phyloP scores from a whole-genome alignment of 1,140 invertebrate genomes.

The Sarcophaga peregrina region DNA sequence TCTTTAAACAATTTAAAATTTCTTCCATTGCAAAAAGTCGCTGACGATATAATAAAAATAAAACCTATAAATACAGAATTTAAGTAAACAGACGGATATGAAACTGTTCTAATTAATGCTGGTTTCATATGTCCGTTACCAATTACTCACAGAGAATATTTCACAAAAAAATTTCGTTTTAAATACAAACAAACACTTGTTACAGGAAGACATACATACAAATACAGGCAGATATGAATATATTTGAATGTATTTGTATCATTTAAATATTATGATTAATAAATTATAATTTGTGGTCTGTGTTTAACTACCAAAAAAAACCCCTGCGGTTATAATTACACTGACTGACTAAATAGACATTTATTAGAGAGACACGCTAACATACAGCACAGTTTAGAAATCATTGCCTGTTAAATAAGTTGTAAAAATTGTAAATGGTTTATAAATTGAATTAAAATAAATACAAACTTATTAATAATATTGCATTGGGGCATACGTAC shows the following conservation, averaged over 20 bases:
- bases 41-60: too few relatives aligned
- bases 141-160: too few relatives aligned
- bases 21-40: too few relatives aligned
- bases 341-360: background rate
- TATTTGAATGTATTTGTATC: background rate
- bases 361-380: background rate
- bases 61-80: too few relatives aligned
- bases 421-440: background rate
- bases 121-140: too few relatives aligned
- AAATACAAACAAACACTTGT: too few relatives aligned
- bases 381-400: background rate
- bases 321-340: background rate
- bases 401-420: background rate
- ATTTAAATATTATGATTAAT: background rate
- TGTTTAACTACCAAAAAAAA: background rate
- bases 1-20: too few relatives aligned
- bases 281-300: background rate
- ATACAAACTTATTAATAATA: background rate
- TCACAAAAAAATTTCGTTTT: too few relatives aligned
- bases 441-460: background rate
- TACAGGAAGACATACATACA: background rate
- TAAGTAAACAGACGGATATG: too few relatives aligned
- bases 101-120: too few relatives aligned
- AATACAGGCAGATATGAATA: background rate
- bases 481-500: too few relatives aligned